Conservation (phyloP, 2,797 vertebrate genomes). For the Ctenochaetus hawaiiensis region DNA sequence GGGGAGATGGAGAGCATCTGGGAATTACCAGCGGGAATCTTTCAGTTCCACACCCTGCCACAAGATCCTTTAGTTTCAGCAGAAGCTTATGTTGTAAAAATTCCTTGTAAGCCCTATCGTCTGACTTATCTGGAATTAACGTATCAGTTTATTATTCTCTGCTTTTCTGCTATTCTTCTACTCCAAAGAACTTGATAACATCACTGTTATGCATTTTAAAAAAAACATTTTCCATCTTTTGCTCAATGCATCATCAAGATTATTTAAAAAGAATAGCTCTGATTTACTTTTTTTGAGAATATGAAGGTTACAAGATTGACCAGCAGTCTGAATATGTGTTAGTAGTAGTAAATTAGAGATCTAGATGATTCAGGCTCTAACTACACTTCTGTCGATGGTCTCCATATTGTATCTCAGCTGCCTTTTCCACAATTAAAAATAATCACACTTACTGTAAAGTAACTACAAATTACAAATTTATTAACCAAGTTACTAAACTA, state of each 20-base stretch:
- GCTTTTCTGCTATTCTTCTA: not conserved
- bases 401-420: constrained; percentile 4
- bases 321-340: constrained; percentile 37
- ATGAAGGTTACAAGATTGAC: constrained; percentile 38
- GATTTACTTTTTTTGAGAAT: constrained; percentile 33
- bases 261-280: constrained; percentile 7
- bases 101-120: constrained; percentile 20
- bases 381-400: not conserved
- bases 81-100: constrained; percentile 52
- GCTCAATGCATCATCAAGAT: constrained; percentile 2
- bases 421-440: constrained; percentile 5
- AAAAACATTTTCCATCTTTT: not conserved
- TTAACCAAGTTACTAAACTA: not conserved
- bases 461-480: not conserved
- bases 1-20: constrained; percentile 75
- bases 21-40: constrained; percentile 71
- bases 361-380: constrained; percentile 50
- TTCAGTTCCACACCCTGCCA: constrained; percentile 55
- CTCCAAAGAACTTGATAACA: constrained; percentile 3
- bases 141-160: not conserved
- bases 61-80: constrained; percentile 49
- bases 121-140: not conserved
- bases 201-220: not conserved
- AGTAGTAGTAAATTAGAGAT: constrained; percentile 33
- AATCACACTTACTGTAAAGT: not conserved